Evolutionary conservation across 2,113 vertebrate genomes (phyloP).

Genomic region (Phainopepla nitens): DNA sequence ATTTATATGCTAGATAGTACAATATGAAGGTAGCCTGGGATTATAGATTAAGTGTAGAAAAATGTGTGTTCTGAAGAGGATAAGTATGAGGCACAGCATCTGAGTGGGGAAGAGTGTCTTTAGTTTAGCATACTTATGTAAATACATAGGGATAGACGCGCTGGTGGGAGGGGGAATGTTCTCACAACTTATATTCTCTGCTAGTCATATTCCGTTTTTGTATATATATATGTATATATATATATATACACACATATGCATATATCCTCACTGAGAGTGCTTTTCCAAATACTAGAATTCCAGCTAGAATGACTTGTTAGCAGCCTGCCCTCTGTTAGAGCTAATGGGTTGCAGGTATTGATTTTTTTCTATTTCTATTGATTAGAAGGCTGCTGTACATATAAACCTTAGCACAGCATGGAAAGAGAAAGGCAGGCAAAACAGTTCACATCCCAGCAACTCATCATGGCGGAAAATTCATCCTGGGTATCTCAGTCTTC

Average conservation of each 20-base stretch:
- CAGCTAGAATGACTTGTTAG: slow-evolving; percentile 22
- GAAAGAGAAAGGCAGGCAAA: slow-evolving; percentile 36
- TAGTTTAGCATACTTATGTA: not conserved
- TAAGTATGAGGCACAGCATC: not conserved
- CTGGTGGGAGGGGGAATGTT: not conserved
- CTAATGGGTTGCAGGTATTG: slow-evolving; percentile 65
- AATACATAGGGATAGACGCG: not conserved
- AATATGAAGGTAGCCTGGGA: not conserved
- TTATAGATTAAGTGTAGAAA: not conserved
- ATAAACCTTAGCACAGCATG: slow-evolving; percentile 40
- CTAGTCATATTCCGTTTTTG: not conserved
- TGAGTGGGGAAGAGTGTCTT: not conserved
- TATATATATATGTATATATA: not conserved
- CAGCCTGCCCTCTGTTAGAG: slow-evolving; percentile 55
- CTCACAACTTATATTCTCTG: not conserved
- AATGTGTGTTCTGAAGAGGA: not conserved
- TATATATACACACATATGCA: not conserved
- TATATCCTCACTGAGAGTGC: not conserved
- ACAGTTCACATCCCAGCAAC: not conserved
- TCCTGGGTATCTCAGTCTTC: not conserved
- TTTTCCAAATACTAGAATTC: slow-evolving; percentile 23
- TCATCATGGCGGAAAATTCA: not conserved
- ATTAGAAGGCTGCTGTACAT: slow-evolving; percentile 56
- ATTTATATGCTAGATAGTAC: not conserved
- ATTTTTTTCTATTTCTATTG: slow-evolving; percentile 62